Percentiles rank a stretch among this genome's conserved stretches.
phyloP scores from a whole-genome alignment of 2,797 vertebrate species.

The Lepus townsendii region DNA sequence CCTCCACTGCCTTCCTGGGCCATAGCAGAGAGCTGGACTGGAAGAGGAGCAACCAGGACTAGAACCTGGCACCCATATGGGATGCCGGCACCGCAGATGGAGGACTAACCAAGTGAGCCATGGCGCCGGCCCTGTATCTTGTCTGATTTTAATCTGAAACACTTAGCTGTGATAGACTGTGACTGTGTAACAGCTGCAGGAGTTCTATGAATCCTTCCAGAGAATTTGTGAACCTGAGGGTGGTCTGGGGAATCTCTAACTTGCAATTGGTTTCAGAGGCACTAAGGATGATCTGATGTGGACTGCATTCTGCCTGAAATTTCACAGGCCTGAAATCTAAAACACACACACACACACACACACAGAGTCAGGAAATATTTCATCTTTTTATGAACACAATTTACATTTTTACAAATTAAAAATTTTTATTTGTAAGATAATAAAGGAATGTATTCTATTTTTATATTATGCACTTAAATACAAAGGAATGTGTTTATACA shows the following conservation, averaged over 20 bases:
- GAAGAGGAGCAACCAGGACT: too few species aligned
- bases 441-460: not conserved
- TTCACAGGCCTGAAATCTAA: not conserved
- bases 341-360: not conserved
- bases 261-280: not conserved
- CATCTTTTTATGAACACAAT: not conserved
- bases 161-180: not conserved
- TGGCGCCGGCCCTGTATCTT: not conserved
- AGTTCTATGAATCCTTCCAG: not conserved
- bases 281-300: not conserved
- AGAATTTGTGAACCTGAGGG: not conserved
- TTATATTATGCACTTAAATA: constrained; percentile 1
- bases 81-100: too few species aligned
- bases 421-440: constrained; percentile 19
- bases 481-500: not conserved
- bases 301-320: not conserved
- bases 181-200: not conserved
- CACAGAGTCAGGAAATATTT: not conserved
- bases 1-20: too few species aligned
- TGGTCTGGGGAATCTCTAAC: not conserved
- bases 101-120: too few species aligned
- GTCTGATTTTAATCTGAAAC: constrained; percentile 5
- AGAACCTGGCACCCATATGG: too few species aligned
- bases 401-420: constrained; percentile 44
- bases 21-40: too few species aligned